Evolutionary conservation across 2,797 vertebrate genomes (phyloP).

Genomic region (Oophaga sylvatica): DNA sequence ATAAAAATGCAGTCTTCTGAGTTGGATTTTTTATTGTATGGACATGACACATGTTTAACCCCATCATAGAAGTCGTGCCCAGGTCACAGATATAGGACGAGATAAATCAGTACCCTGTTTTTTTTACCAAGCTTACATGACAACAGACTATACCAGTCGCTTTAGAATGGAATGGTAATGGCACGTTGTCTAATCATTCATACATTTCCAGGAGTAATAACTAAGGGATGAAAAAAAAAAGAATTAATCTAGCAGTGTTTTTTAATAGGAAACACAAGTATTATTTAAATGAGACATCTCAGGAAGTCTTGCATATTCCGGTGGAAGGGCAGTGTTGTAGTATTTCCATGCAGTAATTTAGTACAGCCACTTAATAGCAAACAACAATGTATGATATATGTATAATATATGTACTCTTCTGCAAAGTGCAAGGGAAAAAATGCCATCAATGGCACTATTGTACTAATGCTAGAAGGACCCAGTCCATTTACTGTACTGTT

Average conservation of each 20-base stretch:
- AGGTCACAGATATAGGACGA: neutral
- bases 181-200: neutral
- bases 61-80: neutral
- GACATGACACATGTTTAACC: neutral
- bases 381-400: neutral
- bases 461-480: neutral
- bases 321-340: neutral
- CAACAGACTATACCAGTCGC: too few species aligned
- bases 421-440: neutral
- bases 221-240: neutral
- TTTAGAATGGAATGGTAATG: neutral
- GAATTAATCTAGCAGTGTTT: neutral
- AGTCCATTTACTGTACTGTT: constrained; percentile 11
- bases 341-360: neutral
- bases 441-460: neutral
- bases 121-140: neutral
- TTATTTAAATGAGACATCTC: neutral
- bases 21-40: neutral
- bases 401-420: neutral
- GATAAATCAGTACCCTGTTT: neutral
- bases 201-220: neutral
- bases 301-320: neutral
- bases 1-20: neutral
- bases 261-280: neutral
- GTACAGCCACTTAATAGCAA: neutral